These are phyloP conservation scores for Trichonephila clavata DNA, from an alignment of 1,140 invertebrate species.

Conservation along the genomic window DNA sequence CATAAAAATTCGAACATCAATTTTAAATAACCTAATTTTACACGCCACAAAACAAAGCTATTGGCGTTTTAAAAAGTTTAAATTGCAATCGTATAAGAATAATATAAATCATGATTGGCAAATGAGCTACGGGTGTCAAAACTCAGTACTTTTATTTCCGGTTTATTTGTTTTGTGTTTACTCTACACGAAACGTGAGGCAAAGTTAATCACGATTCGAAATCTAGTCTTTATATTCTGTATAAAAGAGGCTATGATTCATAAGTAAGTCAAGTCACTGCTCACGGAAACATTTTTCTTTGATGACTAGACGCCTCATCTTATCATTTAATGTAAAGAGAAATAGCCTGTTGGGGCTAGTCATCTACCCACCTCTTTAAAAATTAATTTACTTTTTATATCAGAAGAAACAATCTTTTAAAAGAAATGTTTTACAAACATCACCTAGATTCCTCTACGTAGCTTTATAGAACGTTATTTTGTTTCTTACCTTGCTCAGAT, in stretches of 20 bases:
- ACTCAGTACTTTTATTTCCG: not conserved
- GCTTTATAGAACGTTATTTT: not conserved
- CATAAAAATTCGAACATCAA: no score
- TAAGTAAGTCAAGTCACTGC: not conserved
- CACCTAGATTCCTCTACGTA: not conserved
- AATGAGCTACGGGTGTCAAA: not conserved
- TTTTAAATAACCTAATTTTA: not conserved
- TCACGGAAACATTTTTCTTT: slow-evolving; percentile 9
- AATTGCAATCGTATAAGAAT: not conserved
- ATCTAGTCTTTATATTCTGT: slow-evolving; percentile 5
- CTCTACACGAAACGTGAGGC: not conserved
- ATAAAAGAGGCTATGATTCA: slow-evolving; percentile 15
- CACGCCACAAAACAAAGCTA: not conserved
- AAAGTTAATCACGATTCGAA: slow-evolving; percentile 15
- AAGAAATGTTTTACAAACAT: not conserved
- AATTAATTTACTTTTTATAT: slow-evolving; percentile 32
- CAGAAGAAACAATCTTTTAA: not conserved
- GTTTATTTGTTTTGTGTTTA: not conserved
- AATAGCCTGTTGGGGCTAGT: not conserved
- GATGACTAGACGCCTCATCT: not conserved
- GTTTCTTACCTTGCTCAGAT: no score
- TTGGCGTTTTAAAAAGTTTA: not conserved
- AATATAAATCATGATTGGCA: not conserved
- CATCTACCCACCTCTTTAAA: not conserved
- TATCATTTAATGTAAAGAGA: not conserved